These are phyloP conservation scores for Herminia tarsipennalis DNA, from an alignment of 2,888 invertebrate species.

Conservation along the genomic window DNA sequence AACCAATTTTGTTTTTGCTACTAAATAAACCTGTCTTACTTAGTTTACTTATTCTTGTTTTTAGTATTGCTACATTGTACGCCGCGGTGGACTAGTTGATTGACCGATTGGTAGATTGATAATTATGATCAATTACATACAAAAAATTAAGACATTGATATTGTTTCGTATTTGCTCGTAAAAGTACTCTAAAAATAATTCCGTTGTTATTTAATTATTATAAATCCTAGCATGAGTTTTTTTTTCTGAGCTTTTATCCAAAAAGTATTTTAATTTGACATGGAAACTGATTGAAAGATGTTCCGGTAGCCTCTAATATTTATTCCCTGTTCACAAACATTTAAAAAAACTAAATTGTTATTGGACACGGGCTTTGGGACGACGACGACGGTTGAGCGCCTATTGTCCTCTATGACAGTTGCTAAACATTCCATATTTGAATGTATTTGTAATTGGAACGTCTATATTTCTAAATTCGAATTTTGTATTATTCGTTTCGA, in stretches of 20 bases:
- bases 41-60: no score
- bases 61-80: no score
- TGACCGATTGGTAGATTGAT: no score
- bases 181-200: no score
- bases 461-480: slow-evolving; percentile 58
- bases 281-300: slow-evolving; percentile 35
- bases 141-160: no score
- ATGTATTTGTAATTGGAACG: slow-evolving; percentile 64
- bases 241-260: neutral
- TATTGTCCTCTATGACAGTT: slow-evolving; percentile 71
- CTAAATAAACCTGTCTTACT: no score
- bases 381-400: slow-evolving; percentile 52
- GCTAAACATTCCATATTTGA: slow-evolving; percentile 64
- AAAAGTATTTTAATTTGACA: slow-evolving; percentile 38
- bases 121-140: no score
- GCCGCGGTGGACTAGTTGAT: no score
- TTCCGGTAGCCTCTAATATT: slow-evolving; percentile 52
- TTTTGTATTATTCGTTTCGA: slow-evolving; percentile 16
- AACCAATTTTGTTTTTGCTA: no score
- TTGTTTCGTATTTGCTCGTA: no score
- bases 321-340: slow-evolving; percentile 47
- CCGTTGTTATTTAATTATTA: no score
- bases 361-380: slow-evolving; percentile 67
- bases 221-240: no score
- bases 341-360: slow-evolving; percentile 59